Conservation (phyloP, 2,888 invertebrate genomes). For the Tetranychus truncatus region DNA sequence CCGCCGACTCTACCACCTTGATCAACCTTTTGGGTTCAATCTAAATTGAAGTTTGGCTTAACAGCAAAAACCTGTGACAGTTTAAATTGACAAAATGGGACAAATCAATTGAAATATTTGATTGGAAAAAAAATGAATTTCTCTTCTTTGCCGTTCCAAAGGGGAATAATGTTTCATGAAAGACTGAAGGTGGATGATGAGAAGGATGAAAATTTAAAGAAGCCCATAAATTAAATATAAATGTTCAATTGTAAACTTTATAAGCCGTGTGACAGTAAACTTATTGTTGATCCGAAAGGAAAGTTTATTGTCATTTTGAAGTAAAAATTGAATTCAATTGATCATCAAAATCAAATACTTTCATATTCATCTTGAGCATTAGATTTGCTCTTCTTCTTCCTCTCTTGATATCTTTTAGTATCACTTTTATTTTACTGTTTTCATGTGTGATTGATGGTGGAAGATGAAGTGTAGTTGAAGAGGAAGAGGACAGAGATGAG, state of each 20-base stretch:
- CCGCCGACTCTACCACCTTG: neutral
- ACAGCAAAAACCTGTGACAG: neutral
- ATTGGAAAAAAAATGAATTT: neutral
- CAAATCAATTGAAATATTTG: neutral
- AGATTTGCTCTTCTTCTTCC: neutral
- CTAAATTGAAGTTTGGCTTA: no score
- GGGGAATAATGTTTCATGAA: neutral
- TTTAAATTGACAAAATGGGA: neutral
- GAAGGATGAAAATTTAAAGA: no score
- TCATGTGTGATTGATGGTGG: neutral
- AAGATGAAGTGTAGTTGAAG: neutral
- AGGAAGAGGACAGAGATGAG: neutral
- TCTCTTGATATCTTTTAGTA: neutral
- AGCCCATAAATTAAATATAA: no score
- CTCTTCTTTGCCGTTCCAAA: neutral
- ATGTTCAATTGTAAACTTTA: no score
- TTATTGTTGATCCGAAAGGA: no score
- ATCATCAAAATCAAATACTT: no score
- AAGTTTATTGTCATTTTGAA: no score
- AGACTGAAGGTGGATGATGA: no score
- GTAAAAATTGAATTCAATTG: no score
- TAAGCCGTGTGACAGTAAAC: no score
- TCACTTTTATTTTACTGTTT: neutral
- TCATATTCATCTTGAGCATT: no score
- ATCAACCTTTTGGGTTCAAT: neutral